Evolutionary conservation across 2,113 vertebrate species (phyloP).

Genomic region (Petaurus breviceps): DNA sequence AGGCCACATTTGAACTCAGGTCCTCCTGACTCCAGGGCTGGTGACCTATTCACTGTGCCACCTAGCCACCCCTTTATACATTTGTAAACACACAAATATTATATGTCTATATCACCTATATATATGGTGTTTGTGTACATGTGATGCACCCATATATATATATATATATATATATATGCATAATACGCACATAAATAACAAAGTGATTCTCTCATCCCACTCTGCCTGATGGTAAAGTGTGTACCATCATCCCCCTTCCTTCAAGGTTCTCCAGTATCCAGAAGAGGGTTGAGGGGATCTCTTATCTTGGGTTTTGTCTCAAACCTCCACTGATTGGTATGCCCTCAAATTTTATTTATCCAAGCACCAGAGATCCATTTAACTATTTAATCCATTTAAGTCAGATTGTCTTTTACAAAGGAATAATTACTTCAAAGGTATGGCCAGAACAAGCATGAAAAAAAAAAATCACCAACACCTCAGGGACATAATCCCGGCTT

Average conservation of each 20-base stretch:
- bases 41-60: no score
- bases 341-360: background rate
- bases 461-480: background rate
- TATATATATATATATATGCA: background rate
- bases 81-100: background rate
- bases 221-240: background rate
- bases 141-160: background rate
- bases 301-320: background rate
- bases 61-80: no score
- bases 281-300: background rate
- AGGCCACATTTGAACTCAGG: no score
- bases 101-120: background rate
- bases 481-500: background rate
- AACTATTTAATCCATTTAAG: background rate
- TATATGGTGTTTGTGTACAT: background rate
- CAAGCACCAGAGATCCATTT: background rate
- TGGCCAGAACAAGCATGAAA: background rate
- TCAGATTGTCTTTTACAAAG: background rate
- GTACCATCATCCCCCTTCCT: background rate
- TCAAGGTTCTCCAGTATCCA: background rate
- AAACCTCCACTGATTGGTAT: background rate
- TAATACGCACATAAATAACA: background rate
- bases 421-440: background rate
- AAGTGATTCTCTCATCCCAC: background rate
- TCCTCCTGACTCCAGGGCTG: no score